Percentiles rank a stretch among this genome's conserved stretches.
phyloP scores from a whole-genome alignment of 2,113 vertebrate genomes.

The Zosterops borbonicus region DNA sequence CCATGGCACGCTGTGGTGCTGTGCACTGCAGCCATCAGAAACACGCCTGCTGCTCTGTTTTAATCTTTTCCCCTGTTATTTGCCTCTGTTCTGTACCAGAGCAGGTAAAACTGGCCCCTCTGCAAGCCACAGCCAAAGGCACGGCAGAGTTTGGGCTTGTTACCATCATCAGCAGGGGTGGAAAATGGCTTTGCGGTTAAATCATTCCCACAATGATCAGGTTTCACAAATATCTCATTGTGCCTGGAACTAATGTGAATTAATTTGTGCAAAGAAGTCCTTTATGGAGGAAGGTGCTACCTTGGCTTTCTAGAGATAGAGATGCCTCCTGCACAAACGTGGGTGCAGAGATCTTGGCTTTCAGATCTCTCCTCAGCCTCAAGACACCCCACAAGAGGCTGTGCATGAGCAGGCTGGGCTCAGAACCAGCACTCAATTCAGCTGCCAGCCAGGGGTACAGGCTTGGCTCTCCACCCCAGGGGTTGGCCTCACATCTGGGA shows the following conservation, averaged over 20 bases:
- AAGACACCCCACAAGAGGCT: fast-evolving
- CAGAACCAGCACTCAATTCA: background rate
- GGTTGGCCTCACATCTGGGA: background rate
- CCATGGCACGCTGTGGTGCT: fast-evolving
- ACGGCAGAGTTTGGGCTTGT: background rate
- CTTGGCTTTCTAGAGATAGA: background rate
- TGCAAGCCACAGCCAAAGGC: background rate
- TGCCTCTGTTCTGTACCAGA: background rate
- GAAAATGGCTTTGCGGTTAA: background rate
- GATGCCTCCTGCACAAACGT: fast-evolving
- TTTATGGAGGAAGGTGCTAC: background rate
- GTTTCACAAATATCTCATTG: background rate
- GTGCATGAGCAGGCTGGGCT: background rate
- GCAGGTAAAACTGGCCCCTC: background rate
- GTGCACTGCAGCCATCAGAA: background rate
- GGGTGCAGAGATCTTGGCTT: background rate
- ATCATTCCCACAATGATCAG: background rate
- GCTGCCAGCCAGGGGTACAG: fast-evolving
- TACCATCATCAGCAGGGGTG: background rate
- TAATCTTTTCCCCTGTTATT: background rate
- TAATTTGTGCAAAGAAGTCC: background rate
- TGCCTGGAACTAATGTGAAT: background rate
- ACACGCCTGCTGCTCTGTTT: background rate
- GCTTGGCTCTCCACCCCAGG: background rate
- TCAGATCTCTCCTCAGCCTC: background rate